These are phyloP conservation scores for Drosophila ambigua DNA, from an alignment of 1,140 invertebrate genomes.

Conservation along the genomic window DNA sequence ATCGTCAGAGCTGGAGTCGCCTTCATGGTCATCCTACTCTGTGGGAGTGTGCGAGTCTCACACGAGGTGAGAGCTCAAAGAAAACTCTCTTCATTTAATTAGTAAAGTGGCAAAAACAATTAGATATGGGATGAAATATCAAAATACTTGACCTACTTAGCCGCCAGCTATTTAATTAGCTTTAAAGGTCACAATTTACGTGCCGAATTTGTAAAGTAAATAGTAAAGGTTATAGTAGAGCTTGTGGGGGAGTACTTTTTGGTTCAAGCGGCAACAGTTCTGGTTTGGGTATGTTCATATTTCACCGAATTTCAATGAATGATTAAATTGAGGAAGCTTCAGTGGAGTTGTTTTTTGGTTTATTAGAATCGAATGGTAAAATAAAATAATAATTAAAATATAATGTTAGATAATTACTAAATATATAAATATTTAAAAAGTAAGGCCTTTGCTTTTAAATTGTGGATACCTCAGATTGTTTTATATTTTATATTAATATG, in stretches of 20 bases:
- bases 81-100: slow-evolving; percentile 51
- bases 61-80: slow-evolving; percentile 18
- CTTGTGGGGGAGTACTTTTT: no score
- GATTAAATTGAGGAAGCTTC: background rate
- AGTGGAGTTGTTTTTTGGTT: background rate
- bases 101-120: slow-evolving; percentile 58
- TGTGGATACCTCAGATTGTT: no score
- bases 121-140: slow-evolving; percentile 39
- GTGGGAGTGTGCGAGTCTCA: background rate
- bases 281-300: no score
- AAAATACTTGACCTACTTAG: slow-evolving; percentile 48
- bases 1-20: slow-evolving; percentile 33
- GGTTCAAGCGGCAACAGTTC: no score
- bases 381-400: no score
- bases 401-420: no score
- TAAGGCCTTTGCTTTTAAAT: no score
- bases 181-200: slow-evolving; percentile 10
- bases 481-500: no score
- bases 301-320: background rate
- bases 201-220: background rate
- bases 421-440: no score
- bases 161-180: slow-evolving; percentile 13
- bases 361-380: no score
- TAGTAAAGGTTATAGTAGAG: background rate
- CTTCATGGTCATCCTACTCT: slow-evolving; percentile 23